phyloP scores from a whole-genome alignment of 2,113 vertebrate species.

The Sterrhoptilus dennistouni region DNA sequence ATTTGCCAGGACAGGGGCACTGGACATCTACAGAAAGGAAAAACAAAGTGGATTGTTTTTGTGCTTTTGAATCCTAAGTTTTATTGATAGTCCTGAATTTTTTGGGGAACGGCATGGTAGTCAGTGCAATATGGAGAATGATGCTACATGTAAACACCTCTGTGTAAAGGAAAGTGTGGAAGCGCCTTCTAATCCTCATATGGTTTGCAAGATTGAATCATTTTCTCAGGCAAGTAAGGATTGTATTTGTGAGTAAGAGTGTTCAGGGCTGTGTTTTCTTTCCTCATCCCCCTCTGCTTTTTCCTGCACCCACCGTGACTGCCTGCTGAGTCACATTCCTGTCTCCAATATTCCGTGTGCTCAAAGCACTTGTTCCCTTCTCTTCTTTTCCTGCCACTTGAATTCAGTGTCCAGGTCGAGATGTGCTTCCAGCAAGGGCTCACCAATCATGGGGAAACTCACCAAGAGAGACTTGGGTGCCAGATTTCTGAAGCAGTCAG shows the following conservation, averaged over 20 bases:
- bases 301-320: background rate
- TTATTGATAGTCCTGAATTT: background rate
- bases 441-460: background rate
- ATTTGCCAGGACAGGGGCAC: background rate
- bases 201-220: background rate
- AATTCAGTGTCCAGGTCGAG: background rate
- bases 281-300: background rate
- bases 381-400: background rate
- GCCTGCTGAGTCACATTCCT: background rate
- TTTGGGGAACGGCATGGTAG: background rate
- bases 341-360: accelerated
- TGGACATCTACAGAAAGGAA: background rate
- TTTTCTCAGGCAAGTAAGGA: background rate
- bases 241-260: background rate
- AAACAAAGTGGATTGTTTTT: background rate
- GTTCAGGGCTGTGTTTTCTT: background rate
- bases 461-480: background rate
- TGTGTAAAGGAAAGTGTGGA: background rate
- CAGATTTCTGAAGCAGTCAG: background rate
- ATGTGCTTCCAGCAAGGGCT: background rate
- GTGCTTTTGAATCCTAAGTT: background rate
- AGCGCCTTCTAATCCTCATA: background rate
- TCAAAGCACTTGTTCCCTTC: background rate
- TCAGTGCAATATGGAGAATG: background rate
- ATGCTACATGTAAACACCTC: background rate